Percentiles rank a stretch among this genome's conserved stretches.
Evolutionary conservation across 1,140 invertebrate genomes (phyloP).

Genomic region (Caenorhabditis elegans): WBcel235 BX284602.5:6409001-6409500

Average conservation of each 20-base stretch:
- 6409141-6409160: slow-evolving; percentile 21
- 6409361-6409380: slow-evolving; percentile 13
- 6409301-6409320: slow-evolving; percentile 25
- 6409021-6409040: not conserved
- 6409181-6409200: slow-evolving; percentile 3
- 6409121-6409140: slow-evolving; percentile 6
- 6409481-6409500: not conserved
- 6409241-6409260: not conserved
- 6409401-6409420: slow-evolving; percentile 31
- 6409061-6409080: not conserved
- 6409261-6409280: not conserved
- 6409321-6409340: slow-evolving; percentile 6
- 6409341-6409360: not conserved
- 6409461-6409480: slow-evolving; percentile 20
- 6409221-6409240: not conserved
- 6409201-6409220: not conserved
- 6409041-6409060: slow-evolving; percentile 14
- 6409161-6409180: slow-evolving; percentile 15
- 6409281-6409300: not conserved
- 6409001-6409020: slow-evolving; percentile 31
- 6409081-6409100: slow-evolving; percentile 31
- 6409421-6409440: not conserved
- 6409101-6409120: slow-evolving; percentile 23
- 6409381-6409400: slow-evolving; percentile 7
- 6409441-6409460: not conserved